phyloP scores from a whole-genome alignment of 2,797 vertebrate genomes.

The Acrossocheilus wenchowensis region DNA sequence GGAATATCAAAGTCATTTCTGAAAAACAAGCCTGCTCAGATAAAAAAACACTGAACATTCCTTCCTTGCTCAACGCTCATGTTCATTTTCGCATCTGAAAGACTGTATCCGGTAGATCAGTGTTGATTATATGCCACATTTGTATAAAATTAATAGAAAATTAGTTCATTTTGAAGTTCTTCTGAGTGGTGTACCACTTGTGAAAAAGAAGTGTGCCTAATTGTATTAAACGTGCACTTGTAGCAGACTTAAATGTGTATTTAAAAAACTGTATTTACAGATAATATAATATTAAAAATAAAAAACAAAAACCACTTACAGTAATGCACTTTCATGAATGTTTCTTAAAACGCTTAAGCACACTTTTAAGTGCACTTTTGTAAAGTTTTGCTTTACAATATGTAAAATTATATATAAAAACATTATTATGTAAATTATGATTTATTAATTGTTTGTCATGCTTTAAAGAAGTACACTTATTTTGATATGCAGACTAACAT shows the following conservation, averaged over 20 bases:
- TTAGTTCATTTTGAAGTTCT: neutral
- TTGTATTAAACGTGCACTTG: neutral
- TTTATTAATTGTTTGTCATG: neutral
- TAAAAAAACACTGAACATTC: neutral
- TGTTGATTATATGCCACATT: neutral
- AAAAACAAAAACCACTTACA: neutral
- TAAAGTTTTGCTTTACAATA: too few relatives aligned
- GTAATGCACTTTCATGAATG: neutral
- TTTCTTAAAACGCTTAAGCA: neutral
- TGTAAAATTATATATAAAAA: too few relatives aligned
- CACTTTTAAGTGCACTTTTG: too few relatives aligned
- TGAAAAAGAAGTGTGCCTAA: neutral
- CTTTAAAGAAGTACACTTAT: neutral
- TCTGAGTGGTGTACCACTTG: neutral
- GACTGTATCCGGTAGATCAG: too few relatives aligned
- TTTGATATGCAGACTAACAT: neutral
- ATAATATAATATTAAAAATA: neutral
- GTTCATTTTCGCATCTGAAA: neutral
- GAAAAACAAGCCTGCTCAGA: constrained; percentile 30
- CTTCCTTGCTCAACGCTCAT: neutral
- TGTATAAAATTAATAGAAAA: neutral
- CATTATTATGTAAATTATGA: too few relatives aligned
- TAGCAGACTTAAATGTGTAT: neutral
- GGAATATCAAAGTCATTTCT: constrained; percentile 40
- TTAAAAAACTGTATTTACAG: neutral